Evolutionary conservation across 2,888 invertebrate genomes (phyloP), one percentile per base, ranked within the genome.

Genomic region (Melinaea marsaeus): DNA sequence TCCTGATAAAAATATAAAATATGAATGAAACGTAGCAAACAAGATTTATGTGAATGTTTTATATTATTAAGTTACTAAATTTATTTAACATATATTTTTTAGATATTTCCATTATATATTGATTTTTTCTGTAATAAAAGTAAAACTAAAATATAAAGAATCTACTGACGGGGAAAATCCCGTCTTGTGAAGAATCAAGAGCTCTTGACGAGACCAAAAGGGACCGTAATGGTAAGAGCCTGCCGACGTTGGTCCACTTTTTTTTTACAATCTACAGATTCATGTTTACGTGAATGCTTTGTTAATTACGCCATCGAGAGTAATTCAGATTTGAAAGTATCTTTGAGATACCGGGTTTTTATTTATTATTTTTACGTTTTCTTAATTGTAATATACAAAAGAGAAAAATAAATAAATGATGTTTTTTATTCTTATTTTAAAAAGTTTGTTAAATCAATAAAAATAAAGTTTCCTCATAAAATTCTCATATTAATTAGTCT

Each of bases 141-240:
- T 51, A 51, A 51, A 22, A 6, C 51, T 51, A 51, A 51, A 51
- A 32, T 22, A 11, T 32, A 32, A 75, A 79, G 78, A 79, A 81
- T 72, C 79, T 79, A 81, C 77, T 78, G 76, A 76, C 76, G 80
- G 80, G 80, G 78, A 83, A 81, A 84, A 80, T 82, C 78, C 78
- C 78, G 78, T 79, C 76, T 78, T 78, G 79, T 79, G 79, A 84
- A 78, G 80, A 79, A 80, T 83, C 80, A 74, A 87, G 85, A 64
- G 75, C 70, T 61, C 85, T 86, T 67, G 61, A 76, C 72, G 67
- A 78, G 75, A 77, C 57, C 42, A 78, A 78, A 79, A 78, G 82
- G 77, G 73, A 76, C 76, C 77, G 79, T 84, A 83, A 84, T 83
- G 76, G 79, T 61, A 66, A 60, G 62, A 61, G 60, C 54, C 55